Evolutionary conservation across 2,113 vertebrate species (phyloP), one percentile per base, ranked within the genome.

Genomic region (Peromyscus californicus): DNA sequence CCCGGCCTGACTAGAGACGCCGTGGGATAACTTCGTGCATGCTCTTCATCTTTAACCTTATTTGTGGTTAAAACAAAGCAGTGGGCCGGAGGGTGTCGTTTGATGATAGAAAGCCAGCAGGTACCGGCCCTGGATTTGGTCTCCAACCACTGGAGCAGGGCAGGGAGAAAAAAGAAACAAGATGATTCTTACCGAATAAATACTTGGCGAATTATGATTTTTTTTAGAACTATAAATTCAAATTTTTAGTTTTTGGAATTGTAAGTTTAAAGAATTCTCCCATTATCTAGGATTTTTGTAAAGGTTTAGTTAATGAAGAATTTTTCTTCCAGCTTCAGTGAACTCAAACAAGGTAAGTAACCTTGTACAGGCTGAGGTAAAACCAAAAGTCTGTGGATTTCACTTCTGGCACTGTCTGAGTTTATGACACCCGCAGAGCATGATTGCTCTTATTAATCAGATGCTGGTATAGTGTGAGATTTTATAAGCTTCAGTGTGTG

Each of bases 301-400:
- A 61, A 90, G 22, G 9, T 65, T 88, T 42, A 10, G 82, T 63
- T 87, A 54, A 92, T 42, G 57, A 76, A 79, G 3, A 21, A 59
- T n/a, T 92, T 95, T 93, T 45, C 63, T 61, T 75, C 24, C 70
- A 22, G 33, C 92, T 78, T 94, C 69, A 79, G 84, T 90, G 87
- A 70, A 87, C 12, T 79, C 59, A 15, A 11, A 54, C 26, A 95
- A 90, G 61, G 31, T 75, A 59, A 95, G 69, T 67, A 70, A 88
- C 48, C 1, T 48, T 6, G 1, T 80, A 65, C 39, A 90, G 21
- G 79, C 26, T 29, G 39, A 90, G 61, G 78, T 65, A 96, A 96
- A 89, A 63, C 19, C 19, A 82, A 90, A 94, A 84, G n/a, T 59
- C 21, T 24, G 5, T 12, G 42, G 83, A 67, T 29, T 84, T 48